phyloP scores from a whole-genome alignment of 2,888 invertebrate genomes.

The Exocentrus adspersus region DNA sequence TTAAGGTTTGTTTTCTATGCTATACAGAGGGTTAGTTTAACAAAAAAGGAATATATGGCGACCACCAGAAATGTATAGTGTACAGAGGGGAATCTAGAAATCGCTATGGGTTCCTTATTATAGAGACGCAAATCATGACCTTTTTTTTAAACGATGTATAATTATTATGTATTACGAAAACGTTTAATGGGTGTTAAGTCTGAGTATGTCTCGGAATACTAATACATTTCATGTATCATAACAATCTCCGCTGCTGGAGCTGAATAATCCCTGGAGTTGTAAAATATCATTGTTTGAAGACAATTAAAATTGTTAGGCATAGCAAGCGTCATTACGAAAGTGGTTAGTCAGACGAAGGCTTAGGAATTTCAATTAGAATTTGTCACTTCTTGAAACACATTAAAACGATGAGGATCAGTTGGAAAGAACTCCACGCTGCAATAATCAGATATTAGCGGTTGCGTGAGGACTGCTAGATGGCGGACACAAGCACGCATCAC shows the following conservation, averaged over 20 bases:
- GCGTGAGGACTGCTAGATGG: conserved; percentile 42
- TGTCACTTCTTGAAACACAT: conserved; percentile 62
- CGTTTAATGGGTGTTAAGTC: too few relatives aligned
- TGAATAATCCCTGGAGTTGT: conserved; percentile 45
- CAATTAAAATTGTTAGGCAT: conserved; percentile 61
- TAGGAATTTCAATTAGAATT: conserved; percentile 64
- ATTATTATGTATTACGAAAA: too few relatives aligned
- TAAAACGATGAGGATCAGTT: conserved; percentile 52
- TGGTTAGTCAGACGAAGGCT: conserved; percentile 58
- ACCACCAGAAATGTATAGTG: too few relatives aligned
- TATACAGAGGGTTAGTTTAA: too few relatives aligned
- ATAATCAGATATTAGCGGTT: conserved; percentile 49
- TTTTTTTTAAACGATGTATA: too few relatives aligned
- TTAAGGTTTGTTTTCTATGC: too few relatives aligned
- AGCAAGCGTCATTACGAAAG: conserved; percentile 59
- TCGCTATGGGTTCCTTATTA: too few relatives aligned
- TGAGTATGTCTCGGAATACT: too few relatives aligned
- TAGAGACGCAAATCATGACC: too few relatives aligned
- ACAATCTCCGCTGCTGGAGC: conserved; percentile 31
- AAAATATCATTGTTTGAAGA: conserved; percentile 58
- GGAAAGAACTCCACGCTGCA: conserved; percentile 44
- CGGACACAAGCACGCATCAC: conserved; percentile 45
- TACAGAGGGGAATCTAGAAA: too few relatives aligned
- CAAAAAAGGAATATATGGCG: too few relatives aligned
- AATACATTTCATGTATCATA: not conserved